phyloP scores from a whole-genome alignment of 2,888 invertebrate species.

The Polietes domitor region DNA sequence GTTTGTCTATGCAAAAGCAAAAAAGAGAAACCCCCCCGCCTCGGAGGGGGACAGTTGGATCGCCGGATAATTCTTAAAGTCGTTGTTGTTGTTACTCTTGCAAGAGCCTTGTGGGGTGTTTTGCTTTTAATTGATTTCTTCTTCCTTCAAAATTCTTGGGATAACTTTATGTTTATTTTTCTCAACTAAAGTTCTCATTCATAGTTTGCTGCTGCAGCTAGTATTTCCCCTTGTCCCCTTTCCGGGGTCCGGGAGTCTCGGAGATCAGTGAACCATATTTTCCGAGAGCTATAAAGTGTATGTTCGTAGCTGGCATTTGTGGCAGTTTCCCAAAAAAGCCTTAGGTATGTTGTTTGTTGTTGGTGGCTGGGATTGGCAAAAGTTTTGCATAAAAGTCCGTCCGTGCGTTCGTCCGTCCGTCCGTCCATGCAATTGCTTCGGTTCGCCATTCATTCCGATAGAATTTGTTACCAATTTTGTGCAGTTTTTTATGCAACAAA shows the following conservation, averaged over 20 bases:
- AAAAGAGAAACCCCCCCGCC: not conserved
- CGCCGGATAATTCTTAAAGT: conserved; percentile 12
- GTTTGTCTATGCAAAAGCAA: conserved; percentile 28
- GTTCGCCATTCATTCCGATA: not conserved
- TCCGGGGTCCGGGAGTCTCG: not conserved
- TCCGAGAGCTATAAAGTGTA: conserved; percentile 20
- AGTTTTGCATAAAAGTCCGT: conserved; percentile 14
- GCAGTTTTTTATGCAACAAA: conserved; percentile 15
- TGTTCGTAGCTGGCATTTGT: conserved; percentile 11
- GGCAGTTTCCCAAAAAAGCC: conserved; percentile 25
- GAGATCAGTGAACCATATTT: conserved; percentile 22
- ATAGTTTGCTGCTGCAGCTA: not conserved
- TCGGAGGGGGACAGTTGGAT: not conserved
- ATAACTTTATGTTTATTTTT: conserved; percentile 55
- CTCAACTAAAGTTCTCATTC: conserved; percentile 23
- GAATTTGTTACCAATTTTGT: conserved; percentile 31
- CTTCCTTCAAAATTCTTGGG: conserved; percentile 17
- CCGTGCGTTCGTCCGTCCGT: not conserved
- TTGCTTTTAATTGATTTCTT: conserved; percentile 37
- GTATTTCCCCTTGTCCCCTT: not conserved
- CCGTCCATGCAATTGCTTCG: not conserved
- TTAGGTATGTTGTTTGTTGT: conserved; percentile 4
- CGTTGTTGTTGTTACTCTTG: not conserved
- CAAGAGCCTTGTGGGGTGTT: not conserved
- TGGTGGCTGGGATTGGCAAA: conserved; percentile 6